These are phyloP conservation scores for Tenebrio molitor DNA, from an alignment of 1,140 invertebrate species.

Conservation along the genomic window DNA sequence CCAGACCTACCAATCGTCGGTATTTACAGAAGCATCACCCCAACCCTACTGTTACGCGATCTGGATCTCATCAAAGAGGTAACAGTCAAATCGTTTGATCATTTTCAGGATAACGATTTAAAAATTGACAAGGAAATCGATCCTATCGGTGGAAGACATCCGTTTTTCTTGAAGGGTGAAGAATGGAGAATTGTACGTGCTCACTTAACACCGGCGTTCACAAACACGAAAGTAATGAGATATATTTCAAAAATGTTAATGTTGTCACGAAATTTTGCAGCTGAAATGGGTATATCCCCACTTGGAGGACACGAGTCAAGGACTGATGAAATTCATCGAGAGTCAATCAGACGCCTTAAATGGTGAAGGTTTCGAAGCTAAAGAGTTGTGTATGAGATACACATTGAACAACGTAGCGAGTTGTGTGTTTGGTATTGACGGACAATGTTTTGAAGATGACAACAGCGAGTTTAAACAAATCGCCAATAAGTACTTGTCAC, in stretches of 20 bases:
- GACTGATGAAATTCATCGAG: conserved; percentile 51
- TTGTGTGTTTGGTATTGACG: conserved; percentile 57
- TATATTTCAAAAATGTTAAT: conserved; percentile 21
- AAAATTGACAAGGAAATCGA: conserved; percentile 55
- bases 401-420: conserved; percentile 55
- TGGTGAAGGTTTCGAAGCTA: conserved; percentile 40
- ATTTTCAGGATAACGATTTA: conserved; percentile 61
- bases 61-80: conserved; percentile 63
- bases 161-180: conserved; percentile 66
- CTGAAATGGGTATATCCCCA: conserved; percentile 61
- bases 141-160: conserved; percentile 58
- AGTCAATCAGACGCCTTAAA: conserved; percentile 17
- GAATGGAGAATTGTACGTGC: conserved; percentile 70
- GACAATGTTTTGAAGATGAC: conserved; percentile 48
- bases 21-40: background rate
- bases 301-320: conserved; percentile 38
- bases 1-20: conserved; percentile 52
- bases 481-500: background rate
- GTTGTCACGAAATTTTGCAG: conserved; percentile 62
- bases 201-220: conserved; percentile 70
- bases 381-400: conserved; percentile 52
- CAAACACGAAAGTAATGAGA: conserved; percentile 62
- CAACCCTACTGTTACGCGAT: conserved; percentile 63
- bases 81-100: conserved; percentile 61
- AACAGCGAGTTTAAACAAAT: conserved; percentile 48